Conservation (phyloP, 2,113 vertebrate genomes). For the Pterocles burchelli region DNA sequence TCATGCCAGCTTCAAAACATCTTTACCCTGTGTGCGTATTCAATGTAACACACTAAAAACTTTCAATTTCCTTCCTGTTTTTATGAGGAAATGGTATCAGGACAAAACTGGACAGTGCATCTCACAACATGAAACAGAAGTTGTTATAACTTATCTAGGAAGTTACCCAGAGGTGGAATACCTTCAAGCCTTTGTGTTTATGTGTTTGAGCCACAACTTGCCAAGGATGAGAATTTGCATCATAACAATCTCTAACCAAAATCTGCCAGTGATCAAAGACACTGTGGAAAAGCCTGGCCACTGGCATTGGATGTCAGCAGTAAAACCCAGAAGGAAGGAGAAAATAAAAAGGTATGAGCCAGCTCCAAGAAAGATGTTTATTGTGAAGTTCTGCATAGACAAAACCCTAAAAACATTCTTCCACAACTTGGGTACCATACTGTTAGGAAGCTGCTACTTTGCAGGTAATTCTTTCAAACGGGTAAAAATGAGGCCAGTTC, state of each 20-base stretch:
- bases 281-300: constrained; percentile 69
- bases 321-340: constrained; percentile 45
- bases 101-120: neutral
- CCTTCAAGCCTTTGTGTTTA: constrained; percentile 61
- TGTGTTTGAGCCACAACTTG: constrained; percentile 48
- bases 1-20: neutral
- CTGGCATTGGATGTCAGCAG: constrained; percentile 32
- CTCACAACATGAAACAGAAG: neutral
- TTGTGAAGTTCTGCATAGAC: neutral
- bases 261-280: constrained; percentile 70
- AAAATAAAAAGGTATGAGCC: neutral
- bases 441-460: neutral
- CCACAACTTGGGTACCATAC: neutral
- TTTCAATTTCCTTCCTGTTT: neutral
- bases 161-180: constrained; percentile 55
- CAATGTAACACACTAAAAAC: neutral
- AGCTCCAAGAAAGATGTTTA: neutral
- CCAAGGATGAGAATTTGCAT: constrained; percentile 21
- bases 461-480: neutral
- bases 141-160: constrained; percentile 50
- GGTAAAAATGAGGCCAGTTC: neutral
- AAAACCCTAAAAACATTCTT: neutral
- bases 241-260: constrained; percentile 53
- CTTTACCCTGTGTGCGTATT: neutral
- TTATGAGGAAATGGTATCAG: neutral